Conservation (phyloP, 2,113 vertebrate species). For the Emydura subglobosa region DNA sequence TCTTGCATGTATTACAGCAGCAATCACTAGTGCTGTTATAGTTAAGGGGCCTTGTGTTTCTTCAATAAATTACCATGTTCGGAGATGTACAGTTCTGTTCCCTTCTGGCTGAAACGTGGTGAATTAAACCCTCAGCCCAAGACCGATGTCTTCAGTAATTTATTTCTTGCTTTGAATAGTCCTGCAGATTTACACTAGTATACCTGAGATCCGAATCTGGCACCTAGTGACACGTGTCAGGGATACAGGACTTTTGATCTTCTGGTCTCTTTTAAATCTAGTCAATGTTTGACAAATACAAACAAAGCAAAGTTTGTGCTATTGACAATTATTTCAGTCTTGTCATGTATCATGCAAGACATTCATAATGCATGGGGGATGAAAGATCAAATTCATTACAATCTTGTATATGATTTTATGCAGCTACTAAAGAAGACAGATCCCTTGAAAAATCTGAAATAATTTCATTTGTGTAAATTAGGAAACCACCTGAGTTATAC, state of each 20-base stretch:
- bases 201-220: background rate
- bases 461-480: background rate
- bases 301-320: background rate
- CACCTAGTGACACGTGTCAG: background rate
- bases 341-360: background rate
- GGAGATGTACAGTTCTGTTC: background rate
- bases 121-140: background rate
- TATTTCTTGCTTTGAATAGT: background rate
- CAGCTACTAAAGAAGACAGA: background rate
- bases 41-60: background rate
- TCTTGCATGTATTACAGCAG: background rate
- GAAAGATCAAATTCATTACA: background rate
- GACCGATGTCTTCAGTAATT: background rate
- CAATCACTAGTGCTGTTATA: fast-evolving
- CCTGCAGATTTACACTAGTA: fast-evolving
- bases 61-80: background rate
- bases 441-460: background rate
- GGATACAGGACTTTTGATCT: background rate
- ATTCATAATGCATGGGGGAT: fast-evolving
- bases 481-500: slow-evolving; percentile 35
- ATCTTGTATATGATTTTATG: background rate
- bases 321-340: background rate
- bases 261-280: background rate
- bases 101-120: fast-evolving
- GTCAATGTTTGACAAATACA: fast-evolving